phyloP scores from a whole-genome alignment of 2,113 vertebrate genomes.

The Elachura formosa region DNA sequence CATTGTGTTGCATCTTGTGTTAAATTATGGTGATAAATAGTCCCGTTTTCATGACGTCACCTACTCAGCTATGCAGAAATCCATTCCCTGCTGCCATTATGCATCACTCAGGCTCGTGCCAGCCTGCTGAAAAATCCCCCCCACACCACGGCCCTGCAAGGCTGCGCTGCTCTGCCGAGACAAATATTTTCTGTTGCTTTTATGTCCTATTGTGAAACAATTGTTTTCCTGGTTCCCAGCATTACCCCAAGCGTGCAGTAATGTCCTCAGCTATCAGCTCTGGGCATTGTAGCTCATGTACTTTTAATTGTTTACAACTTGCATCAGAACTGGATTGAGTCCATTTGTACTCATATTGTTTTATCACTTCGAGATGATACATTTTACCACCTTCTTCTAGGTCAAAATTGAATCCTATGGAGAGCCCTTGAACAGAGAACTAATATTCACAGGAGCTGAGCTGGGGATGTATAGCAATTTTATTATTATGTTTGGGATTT shows the following conservation, averaged over 20 bases:
- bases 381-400: slow-evolving; percentile 73
- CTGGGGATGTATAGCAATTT: slow-evolving; percentile 66
- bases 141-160: slow-evolving; percentile 40
- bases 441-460: slow-evolving; percentile 70
- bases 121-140: slow-evolving; percentile 52
- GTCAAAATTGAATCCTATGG: slow-evolving; percentile 68
- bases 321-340: slow-evolving; percentile 63
- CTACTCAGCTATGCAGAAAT: slow-evolving; percentile 77
- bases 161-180: slow-evolving; percentile 29
- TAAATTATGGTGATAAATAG: slow-evolving; percentile 80
- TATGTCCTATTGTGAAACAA: slow-evolving; percentile 69
- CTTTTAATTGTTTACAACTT: slow-evolving; percentile 74
- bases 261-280: slow-evolving; percentile 64
- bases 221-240: slow-evolving; percentile 62
- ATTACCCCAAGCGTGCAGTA: slow-evolving; percentile 67
- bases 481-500: slow-evolving; percentile 72
- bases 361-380: slow-evolving; percentile 65
- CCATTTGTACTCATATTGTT: slow-evolving; percentile 66
- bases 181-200: slow-evolving; percentile 69
- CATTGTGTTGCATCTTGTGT: slow-evolving; percentile 71
- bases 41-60: slow-evolving; percentile 73
- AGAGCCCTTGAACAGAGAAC: slow-evolving; percentile 68
- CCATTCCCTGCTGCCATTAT: slow-evolving; percentile 66
- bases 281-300: slow-evolving; percentile 66
- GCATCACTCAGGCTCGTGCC: slow-evolving; percentile 67